These are phyloP conservation scores for Chloroclystis v-ata DNA, from an alignment of 2,888 invertebrate species.

Conservation along the genomic window DNA sequence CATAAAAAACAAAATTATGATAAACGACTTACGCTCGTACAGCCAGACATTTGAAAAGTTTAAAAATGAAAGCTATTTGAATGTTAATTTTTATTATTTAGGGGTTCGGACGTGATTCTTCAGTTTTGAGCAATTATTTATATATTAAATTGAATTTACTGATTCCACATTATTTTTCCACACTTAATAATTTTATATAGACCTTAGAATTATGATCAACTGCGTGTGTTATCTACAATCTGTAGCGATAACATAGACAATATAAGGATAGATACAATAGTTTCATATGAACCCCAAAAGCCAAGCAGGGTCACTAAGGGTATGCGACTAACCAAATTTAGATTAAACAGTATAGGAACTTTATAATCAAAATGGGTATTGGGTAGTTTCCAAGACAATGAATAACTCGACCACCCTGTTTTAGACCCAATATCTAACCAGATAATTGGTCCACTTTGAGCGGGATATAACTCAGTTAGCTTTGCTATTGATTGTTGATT, in stretches of 20 bases:
- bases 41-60: constrained; percentile 4
- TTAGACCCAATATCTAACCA: not conserved
- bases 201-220: too few species aligned
- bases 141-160: too few species aligned
- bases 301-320: not conserved
- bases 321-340: not conserved
- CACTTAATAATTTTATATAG: too few species aligned
- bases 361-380: not conserved
- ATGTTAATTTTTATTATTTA: constrained; percentile 5
- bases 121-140: constrained; percentile 3
- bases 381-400: constrained; percentile 1
- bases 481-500: too few species aligned
- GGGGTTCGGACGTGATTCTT: constrained; percentile 6
- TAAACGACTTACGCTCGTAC: constrained; percentile 1
- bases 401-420: not conserved
- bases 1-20: not conserved
- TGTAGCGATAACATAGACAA: not conserved
- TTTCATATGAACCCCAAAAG: not conserved
- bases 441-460: not conserved
- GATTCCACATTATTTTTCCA: too few species aligned
- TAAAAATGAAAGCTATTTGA: constrained; percentile 6
- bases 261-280: too few species aligned
- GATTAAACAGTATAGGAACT: constrained; percentile 2
- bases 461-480: too few species aligned
- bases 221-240: not conserved